Evolutionary conservation across 2,797 vertebrate species (phyloP), one percentile per base, ranked within the genome.

Genomic region (Coranthus polyacanthus): DNA sequence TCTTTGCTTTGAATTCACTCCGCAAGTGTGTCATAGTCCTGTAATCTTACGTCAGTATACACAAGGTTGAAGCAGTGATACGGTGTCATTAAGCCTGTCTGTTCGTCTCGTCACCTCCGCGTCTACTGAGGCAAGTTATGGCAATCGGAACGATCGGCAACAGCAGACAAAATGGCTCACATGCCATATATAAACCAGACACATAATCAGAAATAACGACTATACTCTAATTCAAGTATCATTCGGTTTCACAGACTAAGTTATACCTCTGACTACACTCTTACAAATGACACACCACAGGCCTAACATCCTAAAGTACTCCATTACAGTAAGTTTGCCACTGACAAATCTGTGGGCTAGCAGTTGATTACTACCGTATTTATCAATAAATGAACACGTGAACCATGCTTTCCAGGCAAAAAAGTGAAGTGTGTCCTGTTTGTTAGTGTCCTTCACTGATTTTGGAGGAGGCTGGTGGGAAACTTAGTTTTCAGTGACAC

Each of bases 191-290:
- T 75, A 75, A 80, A 78, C 68, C 74, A 47, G 73, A 88, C 86
- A 78, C 56, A 47, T 64, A 70, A 83, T 75, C 65, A 83, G 71
- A 78, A 86, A 81, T 29, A 75, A 82, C 68, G 22, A 59, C 72
- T 78, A 85, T 73, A 70, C 64, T 85, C 79, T 73, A 81, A 64
- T 84, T 92, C 90, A 90, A 90, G 86, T 86, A 75, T 81, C 79
- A 67, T 84, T 90, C 68, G 18, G 62, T 71, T 83, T 81, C 74
- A 90, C 74, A 74, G 61, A 87, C 75, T 77, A 87, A 70, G 65
- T 86, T 79, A 89, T 77, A 89, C 64, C 67, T 90, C 68, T 72
- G 62, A 78, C 76, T 85, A 86, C 70, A 92, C 62, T 84, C 76
- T 57, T 22, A 88, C 69, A 79, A 50, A 62, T 81, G 74, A 90